Evolutionary conservation across 2,113 vertebrate species (phyloP), one percentile per base, ranked within the genome.

Genomic region (Ciconia boyciana): DNA sequence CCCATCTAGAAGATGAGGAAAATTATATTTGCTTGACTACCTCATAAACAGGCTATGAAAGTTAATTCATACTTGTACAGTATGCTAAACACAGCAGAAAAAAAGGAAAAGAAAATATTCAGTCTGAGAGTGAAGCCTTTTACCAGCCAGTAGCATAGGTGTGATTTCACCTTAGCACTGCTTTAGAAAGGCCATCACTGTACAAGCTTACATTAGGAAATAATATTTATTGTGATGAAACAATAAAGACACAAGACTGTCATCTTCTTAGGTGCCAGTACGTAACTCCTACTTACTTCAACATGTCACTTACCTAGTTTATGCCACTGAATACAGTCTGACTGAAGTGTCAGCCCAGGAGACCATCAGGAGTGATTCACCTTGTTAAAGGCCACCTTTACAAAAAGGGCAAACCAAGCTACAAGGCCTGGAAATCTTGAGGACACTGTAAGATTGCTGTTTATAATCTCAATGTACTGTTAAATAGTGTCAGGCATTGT

Each of bases 1-100:
- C 8, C 52, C 41, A 55, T 51, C 72, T 48, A 20, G 25, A 68
- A 91, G 83, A 92, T 26, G 32, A 31, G 25, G 19, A 55, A 87
- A 91, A 91, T 85, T 39, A 25, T 72, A 76, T 84, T 85, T 95
- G 58, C 89, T 93, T 83, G 57, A 82, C 61, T 96, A 79, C 48
- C 78, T 85, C 41, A 87, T 91, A 65, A 94, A 88, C 87, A 79
- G 81, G 74, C 66, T 52, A 5, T 88, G 87, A 70, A 80, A 85
- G 78, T 32, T 69, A 91, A 94, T 83, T 91, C 87, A 70, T 80
- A 10, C 41, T 48, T 22, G n/a, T n/a, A 22, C 6, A 60, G 64
- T 3, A 48, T 32, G 52, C 74, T 44, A 81, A 84, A 48, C 18
- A 28, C 16, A 41, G 43, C 51, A 75, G 68, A 8, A 13, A 19